Base-by-base conservation (phyloP, 2,888 invertebrate genomes). In the Ophion obscuratus region DNA sequence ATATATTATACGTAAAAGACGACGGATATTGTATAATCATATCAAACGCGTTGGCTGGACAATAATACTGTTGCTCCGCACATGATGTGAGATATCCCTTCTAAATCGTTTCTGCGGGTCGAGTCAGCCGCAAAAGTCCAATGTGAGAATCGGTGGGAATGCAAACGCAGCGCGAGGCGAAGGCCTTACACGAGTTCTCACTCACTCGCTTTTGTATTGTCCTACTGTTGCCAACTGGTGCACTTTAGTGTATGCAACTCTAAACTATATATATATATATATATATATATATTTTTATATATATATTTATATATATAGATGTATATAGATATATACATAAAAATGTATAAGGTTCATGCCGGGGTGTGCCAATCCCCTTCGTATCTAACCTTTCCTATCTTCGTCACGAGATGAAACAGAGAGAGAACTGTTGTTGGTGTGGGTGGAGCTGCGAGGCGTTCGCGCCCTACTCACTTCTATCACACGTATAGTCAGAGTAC, bases 341-440 rank as follows among this genome's bases (percentile, higher is more conserved):
- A 9, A 5, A 74, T 68, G 74, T 62, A 59, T 90, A 87, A 86
- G 84, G 85, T 84, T 85, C 80, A 82, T 74, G 67, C 59, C 84
- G 57, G 85, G 89, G 89, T 88, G 88, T 89, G 90, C 83, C 88
- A 84, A 85, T 78, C 85, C 83, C 66, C 87, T 76, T 89, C 79
- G 87, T 88, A 89, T 88, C 77, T 91, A 88, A 91, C 91, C 91
- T 91, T 91, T 91, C 87, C 88, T 90, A 90, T 91, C 87, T 85
- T 86, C 83, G 74, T 83, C 83, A 84, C 44, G 71, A 82, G 79
- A 82, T 79, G 82, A 44, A 78, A 70, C 70, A 14, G 14, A 14
- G 47, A 62, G 74, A 85, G 73, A 78, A 74, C 59, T 47, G 61
- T 44, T 47, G 73, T 24, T 68, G 66, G 71, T 81, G 85, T 85